Evolutionary conservation across 1,140 invertebrate genomes (phyloP), one percentile per base, ranked within the genome.

Genomic region (Euwallacea fornicatus): DNA sequence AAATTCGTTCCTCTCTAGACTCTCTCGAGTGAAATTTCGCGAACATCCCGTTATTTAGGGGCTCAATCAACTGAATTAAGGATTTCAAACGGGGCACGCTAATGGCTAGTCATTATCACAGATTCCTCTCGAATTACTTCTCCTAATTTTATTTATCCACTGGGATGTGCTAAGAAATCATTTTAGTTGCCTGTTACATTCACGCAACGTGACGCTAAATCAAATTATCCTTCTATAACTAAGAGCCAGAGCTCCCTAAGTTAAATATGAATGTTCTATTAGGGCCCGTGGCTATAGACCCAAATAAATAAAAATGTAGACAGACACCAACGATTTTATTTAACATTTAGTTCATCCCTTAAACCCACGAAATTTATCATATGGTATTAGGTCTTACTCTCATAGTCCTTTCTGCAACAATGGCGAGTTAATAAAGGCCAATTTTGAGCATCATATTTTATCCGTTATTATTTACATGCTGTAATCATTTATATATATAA

Each of bases 61-160:
- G 21, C 54, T 55, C 33, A 66, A 55, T 66, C 54, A 60, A 47
- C 15, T 33, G 44, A 60, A 68, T 59, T 68, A 60, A 50, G 66
- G 66, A 68, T 59, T 66, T 58, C n/a, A 66, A 33, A 33, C 21
- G 53, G 53, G 42, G 53, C 64, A 55, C 53, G 42, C 64, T 66
- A 66, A 66, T 43, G 64, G 56, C 54, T 15, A 58, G 33, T 58
- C 66, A 68, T 68, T 68, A 68, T 68, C 56, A 60, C 55, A 60
- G 66, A 68, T 68, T 68, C 66, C 66, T 68, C 56, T 68, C 56
- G 55, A 60, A 59, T 68, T 60, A 60, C 56, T 68, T 41, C 13
- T 44, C 43, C 44, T 68, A 68, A 68, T 68, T 68, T 68, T 59
- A 60, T 68, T 68, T 58, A 59, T 68, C 56, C 66, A n/a, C 8